Evolutionary conservation across 2,797 vertebrate genomes (phyloP), one percentile per base, ranked within the genome.

Genomic region (Toxotes lorentzi): DNA sequence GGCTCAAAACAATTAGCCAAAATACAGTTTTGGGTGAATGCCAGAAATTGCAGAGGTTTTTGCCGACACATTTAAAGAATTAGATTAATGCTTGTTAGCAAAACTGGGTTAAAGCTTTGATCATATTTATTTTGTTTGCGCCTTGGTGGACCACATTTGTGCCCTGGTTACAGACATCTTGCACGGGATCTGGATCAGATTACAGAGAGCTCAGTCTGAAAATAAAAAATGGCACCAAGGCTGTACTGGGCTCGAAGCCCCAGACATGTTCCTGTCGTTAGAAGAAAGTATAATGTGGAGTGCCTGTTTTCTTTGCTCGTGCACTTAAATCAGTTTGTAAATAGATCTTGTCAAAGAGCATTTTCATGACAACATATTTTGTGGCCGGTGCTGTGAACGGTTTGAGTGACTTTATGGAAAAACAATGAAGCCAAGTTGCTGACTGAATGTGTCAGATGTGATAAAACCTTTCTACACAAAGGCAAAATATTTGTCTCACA

Each of bases 191-290:
- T 62, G 67, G 47, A 76, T 84, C 73, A 11, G 24, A 77, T 76
- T 58, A 79, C 59, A 56, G 32, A 54, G 48, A 59, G 50, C 50
- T 61, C 34, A 12, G 72, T 79, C 59, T 77, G 76, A 72, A 79
- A 70, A 72, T 54, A 48, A 54, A 41, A 63, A 63, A 13, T 30
- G 12, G 43, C 50, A 48, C 51, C 59, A 59, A 66, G 58, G 62
- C 74, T 0, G 38, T 6, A 45, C 41, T 34, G 56, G 16, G 68
- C 48, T 50, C 53, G 61, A 47, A 57, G 56, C 80, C 70, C 14
- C 71, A 76, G 83, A 69, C 69, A 0, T 68, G 50, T 70, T 81
- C 60, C 43, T 71, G 70, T 40, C 19, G 62, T 80, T 32, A 10
- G 32, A 58, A 19, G 16, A 66, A 66, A 76, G 38, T 34, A 21